Evolutionary conservation across 1,140 invertebrate species (phyloP).

Genomic region (Maniola jurtina): DNA sequence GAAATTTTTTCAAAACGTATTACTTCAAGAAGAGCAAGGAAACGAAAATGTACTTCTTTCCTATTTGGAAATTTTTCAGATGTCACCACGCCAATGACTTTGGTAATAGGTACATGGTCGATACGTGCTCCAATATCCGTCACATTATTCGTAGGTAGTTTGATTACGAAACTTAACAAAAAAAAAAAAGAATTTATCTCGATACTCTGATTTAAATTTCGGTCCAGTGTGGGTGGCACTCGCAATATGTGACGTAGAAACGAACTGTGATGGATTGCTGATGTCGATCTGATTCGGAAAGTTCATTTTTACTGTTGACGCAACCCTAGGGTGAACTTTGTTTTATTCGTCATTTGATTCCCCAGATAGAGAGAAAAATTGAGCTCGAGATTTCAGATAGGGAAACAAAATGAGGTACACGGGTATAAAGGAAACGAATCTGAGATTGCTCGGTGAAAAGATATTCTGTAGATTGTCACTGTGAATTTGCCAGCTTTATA

Average conservation of each 20-base stretch:
- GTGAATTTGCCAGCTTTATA: background rate
- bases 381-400: background rate
- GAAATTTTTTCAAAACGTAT: too few relatives aligned
- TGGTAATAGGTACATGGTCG: background rate
- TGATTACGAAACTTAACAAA: background rate
- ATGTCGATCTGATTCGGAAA: background rate
- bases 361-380: background rate
- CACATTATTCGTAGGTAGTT: background rate
- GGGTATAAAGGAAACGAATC: background rate
- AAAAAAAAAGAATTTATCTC: background rate
- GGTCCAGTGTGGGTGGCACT: background rate
- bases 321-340: background rate
- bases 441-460: too few relatives aligned
- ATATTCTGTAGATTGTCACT: background rate
- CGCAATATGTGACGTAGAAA: slow-evolving; percentile 3
- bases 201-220: background rate
- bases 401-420: background rate
- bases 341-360: background rate
- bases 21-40: too few relatives aligned
- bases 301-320: slow-evolving; percentile 8
- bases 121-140: background rate
- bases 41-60: too few relatives aligned
- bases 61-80: background rate
- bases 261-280: slow-evolving; percentile 9
- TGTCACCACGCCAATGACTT: background rate